phyloP scores from a whole-genome alignment of 2,888 invertebrate species.

The Acholoe squamosa region DNA sequence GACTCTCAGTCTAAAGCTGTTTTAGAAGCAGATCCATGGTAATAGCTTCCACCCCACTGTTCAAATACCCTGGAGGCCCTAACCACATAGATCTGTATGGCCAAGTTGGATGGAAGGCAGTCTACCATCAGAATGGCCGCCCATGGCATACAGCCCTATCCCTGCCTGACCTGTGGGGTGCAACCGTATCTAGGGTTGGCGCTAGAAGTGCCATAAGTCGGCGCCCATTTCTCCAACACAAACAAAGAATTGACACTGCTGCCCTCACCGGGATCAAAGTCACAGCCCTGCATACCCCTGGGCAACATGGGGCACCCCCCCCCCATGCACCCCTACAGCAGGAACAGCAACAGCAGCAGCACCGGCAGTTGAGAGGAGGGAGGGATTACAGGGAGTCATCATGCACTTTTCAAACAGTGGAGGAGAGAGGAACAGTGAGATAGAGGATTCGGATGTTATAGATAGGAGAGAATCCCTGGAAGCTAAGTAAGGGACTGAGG shows the following conservation, averaged over 20 bases:
- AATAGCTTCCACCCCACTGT: too few species aligned
- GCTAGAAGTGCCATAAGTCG: not conserved
- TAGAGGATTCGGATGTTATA: not conserved
- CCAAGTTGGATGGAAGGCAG: too few species aligned
- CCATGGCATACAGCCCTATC: too few species aligned
- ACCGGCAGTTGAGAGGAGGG: not conserved
- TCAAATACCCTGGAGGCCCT: too few species aligned
- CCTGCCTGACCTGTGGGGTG: not conserved
- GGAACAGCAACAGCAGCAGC: too few species aligned
- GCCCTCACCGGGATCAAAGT: not conserved
- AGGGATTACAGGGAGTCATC: not conserved
- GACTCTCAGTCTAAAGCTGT: too few species aligned
- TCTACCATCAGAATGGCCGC: too few species aligned
- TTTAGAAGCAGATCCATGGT: too few species aligned
- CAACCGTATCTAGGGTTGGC: not conserved
- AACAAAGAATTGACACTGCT: not conserved
- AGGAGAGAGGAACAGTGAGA: not conserved
- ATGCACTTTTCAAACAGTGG: not conserved
- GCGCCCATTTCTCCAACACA: slow-evolving; percentile 5
- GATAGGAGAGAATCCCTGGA: too few species aligned
- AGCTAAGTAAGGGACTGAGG: not conserved
- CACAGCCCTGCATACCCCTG: not conserved
- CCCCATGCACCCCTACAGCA: too few species aligned
- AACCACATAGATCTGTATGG: too few species aligned
- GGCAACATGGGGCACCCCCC: not conserved